Evolutionary conservation across 2,113 vertebrate species (phyloP).

Genomic region (Oryzias melastigma): DNA sequence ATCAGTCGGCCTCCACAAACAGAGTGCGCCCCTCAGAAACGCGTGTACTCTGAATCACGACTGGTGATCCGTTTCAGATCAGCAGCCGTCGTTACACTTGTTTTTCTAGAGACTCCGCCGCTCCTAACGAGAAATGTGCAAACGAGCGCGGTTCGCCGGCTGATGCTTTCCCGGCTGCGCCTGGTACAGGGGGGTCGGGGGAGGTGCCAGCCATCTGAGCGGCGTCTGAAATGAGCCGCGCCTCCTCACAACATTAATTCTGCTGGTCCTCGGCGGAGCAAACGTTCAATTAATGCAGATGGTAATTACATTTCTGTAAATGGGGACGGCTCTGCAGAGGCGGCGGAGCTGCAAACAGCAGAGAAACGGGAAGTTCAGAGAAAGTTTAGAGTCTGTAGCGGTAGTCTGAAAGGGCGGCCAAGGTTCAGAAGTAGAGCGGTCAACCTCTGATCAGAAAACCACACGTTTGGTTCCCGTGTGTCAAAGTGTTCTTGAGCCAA

Average conservation of each 20-base stretch:
- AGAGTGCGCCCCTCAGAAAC: slow-evolving; percentile 42
- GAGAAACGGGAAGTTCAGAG: slow-evolving; percentile 2
- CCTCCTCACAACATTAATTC: slow-evolving; percentile 63
- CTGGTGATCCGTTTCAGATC: slow-evolving; percentile 62
- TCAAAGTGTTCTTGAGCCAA: too few relatives aligned
- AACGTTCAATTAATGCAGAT: slow-evolving; percentile 55
- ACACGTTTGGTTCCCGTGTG: too few relatives aligned
- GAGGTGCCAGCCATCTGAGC: slow-evolving; percentile 54
- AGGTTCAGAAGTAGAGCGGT: too few relatives aligned
- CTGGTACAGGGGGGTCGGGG: slow-evolving; percentile 49
- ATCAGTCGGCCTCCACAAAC: slow-evolving; percentile 75
- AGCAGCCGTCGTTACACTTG: slow-evolving; percentile 53
- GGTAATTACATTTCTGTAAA: slow-evolving; percentile 56
- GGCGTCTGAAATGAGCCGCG: slow-evolving; percentile 51
- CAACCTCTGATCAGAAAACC: too few relatives aligned
- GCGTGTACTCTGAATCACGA: slow-evolving; percentile 3
- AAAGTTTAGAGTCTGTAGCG: background rate
- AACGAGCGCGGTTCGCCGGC: slow-evolving; percentile 4
- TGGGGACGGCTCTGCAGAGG: slow-evolving; percentile 33
- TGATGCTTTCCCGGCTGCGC: slow-evolving; percentile 29
- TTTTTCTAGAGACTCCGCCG: slow-evolving; percentile 43
- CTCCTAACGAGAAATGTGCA: slow-evolving; percentile 40
- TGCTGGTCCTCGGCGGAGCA: slow-evolving; percentile 49
- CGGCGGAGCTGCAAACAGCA: slow-evolving; percentile 9
- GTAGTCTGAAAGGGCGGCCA: too few relatives aligned